These are phyloP conservation scores for Drosophila subsilvestris DNA, from an alignment of 2,888 invertebrate genomes.

Conservation along the genomic window DNA sequence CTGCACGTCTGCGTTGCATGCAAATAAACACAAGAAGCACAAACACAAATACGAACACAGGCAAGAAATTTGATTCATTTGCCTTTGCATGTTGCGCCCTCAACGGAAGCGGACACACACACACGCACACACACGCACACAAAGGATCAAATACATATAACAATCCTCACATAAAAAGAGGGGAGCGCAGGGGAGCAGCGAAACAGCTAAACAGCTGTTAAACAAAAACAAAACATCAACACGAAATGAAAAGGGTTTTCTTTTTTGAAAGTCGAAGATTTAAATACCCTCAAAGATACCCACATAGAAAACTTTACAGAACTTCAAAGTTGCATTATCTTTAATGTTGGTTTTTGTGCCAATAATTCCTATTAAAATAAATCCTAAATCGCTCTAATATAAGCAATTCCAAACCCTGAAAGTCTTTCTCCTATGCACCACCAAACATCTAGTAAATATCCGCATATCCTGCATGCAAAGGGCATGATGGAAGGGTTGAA, in stretches of 20 bases:
- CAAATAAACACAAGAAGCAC: conserved; percentile 37
- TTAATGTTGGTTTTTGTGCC: too few relatives aligned
- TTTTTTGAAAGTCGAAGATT: not conserved
- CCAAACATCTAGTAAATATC: not conserved
- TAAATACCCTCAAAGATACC: not conserved
- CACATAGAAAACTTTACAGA: too few relatives aligned
- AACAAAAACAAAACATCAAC: conserved; percentile 50
- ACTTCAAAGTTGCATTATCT: too few relatives aligned
- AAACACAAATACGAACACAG: conserved; percentile 26
- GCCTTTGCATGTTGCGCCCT: conserved; percentile 49
- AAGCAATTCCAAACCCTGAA: not conserved
- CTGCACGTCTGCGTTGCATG: conserved; percentile 7
- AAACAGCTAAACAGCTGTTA: conserved; percentile 52
- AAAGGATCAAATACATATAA: conserved; percentile 33
- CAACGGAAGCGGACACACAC: conserved; percentile 35
- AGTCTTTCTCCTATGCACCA: not conserved
- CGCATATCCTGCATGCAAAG: not conserved
- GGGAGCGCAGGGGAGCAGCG: conserved; percentile 8
- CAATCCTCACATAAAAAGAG: conserved; percentile 9
- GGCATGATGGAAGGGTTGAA: conserved; percentile 1
- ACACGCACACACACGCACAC: conserved; percentile 24
- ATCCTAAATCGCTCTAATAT: not conserved
- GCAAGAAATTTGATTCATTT: conserved; percentile 46
- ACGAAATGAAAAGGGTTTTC: not conserved
- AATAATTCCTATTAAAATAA: too few relatives aligned